Percentiles rank a stretch among this genome's conserved stretches.
phyloP scores from a whole-genome alignment of 2,888 invertebrate species.

The Drosophila koepferae region DNA sequence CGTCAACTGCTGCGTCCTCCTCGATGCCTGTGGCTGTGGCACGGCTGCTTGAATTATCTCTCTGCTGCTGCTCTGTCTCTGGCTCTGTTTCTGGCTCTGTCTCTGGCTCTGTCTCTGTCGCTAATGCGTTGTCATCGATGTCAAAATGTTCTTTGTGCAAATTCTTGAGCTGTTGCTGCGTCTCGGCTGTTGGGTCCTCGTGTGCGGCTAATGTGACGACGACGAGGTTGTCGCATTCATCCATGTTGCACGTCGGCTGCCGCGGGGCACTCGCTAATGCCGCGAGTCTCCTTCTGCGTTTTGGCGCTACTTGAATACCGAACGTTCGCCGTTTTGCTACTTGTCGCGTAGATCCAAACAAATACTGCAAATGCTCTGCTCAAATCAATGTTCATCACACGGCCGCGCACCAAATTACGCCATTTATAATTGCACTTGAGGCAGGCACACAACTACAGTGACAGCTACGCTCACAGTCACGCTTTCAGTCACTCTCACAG shows the following conservation, averaged over 20 bases:
- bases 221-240: slow-evolving; percentile 86
- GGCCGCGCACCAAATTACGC: slow-evolving; percentile 71
- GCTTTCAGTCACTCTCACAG: not conserved
- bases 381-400: slow-evolving; percentile 63
- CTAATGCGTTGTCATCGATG: slow-evolving; percentile 46
- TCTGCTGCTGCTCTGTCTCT: not conserved
- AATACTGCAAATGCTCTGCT: slow-evolving; percentile 15
- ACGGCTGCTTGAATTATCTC: not conserved
- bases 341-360: slow-evolving; percentile 25
- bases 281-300: slow-evolving; percentile 68
- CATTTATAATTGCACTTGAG: slow-evolving; percentile 75
- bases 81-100: slow-evolving; percentile 1
- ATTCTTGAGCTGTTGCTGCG: slow-evolving; percentile 17
- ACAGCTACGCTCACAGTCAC: not conserved
- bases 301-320: slow-evolving; percentile 47
- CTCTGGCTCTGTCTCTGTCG: slow-evolving; percentile 3
- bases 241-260: slow-evolving; percentile 84
- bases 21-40: slow-evolving; percentile 20
- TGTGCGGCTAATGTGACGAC: slow-evolving; percentile 84
- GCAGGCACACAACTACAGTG: slow-evolving; percentile 38
- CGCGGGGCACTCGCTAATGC: slow-evolving; percentile 77
- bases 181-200: slow-evolving; percentile 64
- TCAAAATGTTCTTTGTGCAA: slow-evolving; percentile 37
- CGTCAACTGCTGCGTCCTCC: slow-evolving; percentile 71
- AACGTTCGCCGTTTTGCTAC: slow-evolving; percentile 52